phyloP scores from a whole-genome alignment of 2,113 vertebrate species.

The Dendropsophus ebraccatus region DNA sequence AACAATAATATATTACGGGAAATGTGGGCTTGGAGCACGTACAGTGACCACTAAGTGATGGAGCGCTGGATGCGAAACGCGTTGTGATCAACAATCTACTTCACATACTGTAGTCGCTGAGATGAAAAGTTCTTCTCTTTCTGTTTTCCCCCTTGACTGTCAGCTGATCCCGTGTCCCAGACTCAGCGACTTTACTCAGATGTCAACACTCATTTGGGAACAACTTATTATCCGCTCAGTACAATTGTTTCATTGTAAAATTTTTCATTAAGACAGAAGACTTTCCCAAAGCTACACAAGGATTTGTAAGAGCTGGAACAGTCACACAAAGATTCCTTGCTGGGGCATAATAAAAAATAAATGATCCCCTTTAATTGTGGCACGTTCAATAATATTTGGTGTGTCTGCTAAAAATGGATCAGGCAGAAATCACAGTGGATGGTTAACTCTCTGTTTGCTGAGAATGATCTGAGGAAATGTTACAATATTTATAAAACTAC shows the following conservation, averaged over 20 bases:
- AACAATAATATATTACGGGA: conserved; percentile 16
- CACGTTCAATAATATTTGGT: background rate
- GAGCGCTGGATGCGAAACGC: background rate
- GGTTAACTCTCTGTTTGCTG: background rate
- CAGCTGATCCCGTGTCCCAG: conserved; percentile 11
- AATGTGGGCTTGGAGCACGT: background rate
- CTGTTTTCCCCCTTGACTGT: background rate
- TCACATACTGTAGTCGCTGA: background rate
- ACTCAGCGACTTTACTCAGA: conserved; percentile 28
- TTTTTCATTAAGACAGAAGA: conserved; percentile 22
- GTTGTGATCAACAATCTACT: background rate
- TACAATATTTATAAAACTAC: background rate
- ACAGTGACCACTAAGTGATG: background rate
- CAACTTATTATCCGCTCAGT: conserved; percentile 13
- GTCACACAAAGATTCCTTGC: background rate
- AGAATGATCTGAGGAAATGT: background rate
- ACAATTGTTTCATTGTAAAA: conserved; percentile 34
- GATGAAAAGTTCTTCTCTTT: background rate
- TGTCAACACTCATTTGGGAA: conserved; percentile 15
- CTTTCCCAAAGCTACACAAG: conserved; percentile 2
- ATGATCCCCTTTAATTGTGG: background rate
- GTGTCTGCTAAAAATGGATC: background rate
- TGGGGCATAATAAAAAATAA: conserved; percentile 11
- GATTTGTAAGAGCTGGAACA: conserved; percentile 18
- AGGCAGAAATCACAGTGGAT: background rate